Percentiles rank a stretch among this genome's conserved stretches.
Evolutionary conservation across 2,888 invertebrate genomes (phyloP).

Genomic region (Tetheella fluctuosa): DNA sequence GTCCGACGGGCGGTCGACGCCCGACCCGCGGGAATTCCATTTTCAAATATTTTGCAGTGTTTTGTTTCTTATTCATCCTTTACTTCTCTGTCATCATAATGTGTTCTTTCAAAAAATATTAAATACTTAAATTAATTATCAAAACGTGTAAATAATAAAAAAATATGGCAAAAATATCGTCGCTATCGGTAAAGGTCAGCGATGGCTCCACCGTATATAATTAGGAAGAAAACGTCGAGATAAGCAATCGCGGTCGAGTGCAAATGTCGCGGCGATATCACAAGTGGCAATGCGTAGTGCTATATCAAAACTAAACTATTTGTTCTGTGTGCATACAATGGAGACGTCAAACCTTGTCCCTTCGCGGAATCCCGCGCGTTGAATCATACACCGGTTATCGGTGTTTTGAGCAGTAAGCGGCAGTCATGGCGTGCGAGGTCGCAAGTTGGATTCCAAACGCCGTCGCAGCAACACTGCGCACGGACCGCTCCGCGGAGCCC

Average conservation of each 20-base stretch:
- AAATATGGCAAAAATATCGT: slow-evolving; percentile 23
- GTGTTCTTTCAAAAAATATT: not conserved
- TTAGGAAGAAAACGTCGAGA: slow-evolving; percentile 68
- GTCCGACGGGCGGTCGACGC: slow-evolving; percentile 30
- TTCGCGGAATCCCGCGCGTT: slow-evolving; percentile 75
- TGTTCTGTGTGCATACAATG: slow-evolving; percentile 36
- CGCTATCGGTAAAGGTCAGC: slow-evolving; percentile 54
- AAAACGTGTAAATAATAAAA: not conserved
- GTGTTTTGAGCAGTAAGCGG: slow-evolving; percentile 51
- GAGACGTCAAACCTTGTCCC: slow-evolving; percentile 61
- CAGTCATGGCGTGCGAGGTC: slow-evolving; percentile 68
- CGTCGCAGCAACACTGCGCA: slow-evolving; percentile 74
- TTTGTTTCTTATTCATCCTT: slow-evolving; percentile 16
- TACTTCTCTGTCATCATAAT: not conserved
- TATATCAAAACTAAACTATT: slow-evolving; percentile 36
- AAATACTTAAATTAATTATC: not conserved
- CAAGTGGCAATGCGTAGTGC: slow-evolving; percentile 36
- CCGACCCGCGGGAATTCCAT: slow-evolving; percentile 27
- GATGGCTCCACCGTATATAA: slow-evolving; percentile 55
- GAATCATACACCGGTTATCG: slow-evolving; percentile 82
- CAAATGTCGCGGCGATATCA: slow-evolving; percentile 70
- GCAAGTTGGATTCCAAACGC: slow-evolving; percentile 82
- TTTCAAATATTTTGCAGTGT: slow-evolving; percentile 24
- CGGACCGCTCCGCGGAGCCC: slow-evolving; percentile 64
- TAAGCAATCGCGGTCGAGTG: slow-evolving; percentile 77